Evolutionary conservation across 2,797 vertebrate genomes (phyloP).

Genomic region (Sebastes taczanowskii): DNA sequence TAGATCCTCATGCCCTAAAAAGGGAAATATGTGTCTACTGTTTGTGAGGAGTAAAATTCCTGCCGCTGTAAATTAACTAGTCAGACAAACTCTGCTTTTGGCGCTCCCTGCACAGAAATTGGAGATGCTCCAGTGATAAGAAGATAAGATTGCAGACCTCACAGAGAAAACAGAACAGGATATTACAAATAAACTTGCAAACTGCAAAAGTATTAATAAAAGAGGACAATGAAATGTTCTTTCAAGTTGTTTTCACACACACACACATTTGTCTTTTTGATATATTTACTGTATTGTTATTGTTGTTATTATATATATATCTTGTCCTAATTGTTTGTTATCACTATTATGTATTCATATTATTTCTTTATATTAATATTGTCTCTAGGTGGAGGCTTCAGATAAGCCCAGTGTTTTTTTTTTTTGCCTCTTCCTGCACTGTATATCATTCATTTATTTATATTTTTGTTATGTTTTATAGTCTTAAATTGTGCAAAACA

Average conservation of each 20-base stretch:
- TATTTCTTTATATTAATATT: too few relatives aligned
- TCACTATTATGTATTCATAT: too few relatives aligned
- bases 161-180: background rate
- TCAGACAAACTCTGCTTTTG: constrained; percentile 17
- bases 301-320: too few relatives aligned
- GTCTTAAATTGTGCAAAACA: too few relatives aligned
- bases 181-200: background rate
- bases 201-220: background rate
- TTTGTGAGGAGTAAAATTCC: constrained; percentile 65
- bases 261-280: too few relatives aligned
- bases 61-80: constrained; percentile 38
- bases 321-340: too few relatives aligned
- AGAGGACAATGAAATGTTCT: background rate
- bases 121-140: background rate
- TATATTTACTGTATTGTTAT: too few relatives aligned
- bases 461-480: too few relatives aligned
- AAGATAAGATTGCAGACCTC: background rate
- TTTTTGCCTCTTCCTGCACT: too few relatives aligned
- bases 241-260: background rate
- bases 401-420: too few relatives aligned
- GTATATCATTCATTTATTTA: too few relatives aligned
- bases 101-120: background rate
- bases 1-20: constrained; percentile 89
- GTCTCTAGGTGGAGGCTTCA: too few relatives aligned
- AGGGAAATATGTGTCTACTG: constrained; percentile 82